These are phyloP conservation scores for Leucosticte australis DNA, from an alignment of 2,113 vertebrate species.

Conservation along the genomic window DNA sequence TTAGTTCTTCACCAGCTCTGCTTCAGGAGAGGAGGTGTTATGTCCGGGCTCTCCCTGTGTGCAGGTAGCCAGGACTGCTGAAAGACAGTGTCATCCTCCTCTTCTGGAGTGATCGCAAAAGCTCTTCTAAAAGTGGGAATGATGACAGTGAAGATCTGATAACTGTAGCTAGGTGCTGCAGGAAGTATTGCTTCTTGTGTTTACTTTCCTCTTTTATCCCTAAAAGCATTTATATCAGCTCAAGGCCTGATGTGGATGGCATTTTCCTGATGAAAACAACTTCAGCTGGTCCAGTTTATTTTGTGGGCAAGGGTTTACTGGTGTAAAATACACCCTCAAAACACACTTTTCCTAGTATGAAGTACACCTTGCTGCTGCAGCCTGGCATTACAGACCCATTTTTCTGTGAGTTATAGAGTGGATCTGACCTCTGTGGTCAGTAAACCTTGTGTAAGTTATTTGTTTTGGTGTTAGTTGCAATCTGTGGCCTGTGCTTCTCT, in stretches of 20 bases:
- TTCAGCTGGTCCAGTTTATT: neutral
- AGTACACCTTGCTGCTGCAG: neutral
- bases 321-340: neutral
- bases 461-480: neutral
- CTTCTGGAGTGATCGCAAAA: neutral
- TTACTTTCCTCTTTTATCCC: neutral
- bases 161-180: neutral
- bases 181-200: neutral
- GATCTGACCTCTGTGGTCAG: neutral
- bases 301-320: neutral
- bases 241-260: neutral
- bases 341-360: neutral
- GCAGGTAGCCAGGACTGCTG: neutral
- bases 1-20: neutral
- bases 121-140: neutral
- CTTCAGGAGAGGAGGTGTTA: rapidly evolving
- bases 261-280: neutral
- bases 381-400: neutral
- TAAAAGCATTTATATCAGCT: neutral
- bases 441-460: slow-evolving; percentile 11
- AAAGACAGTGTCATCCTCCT: rapidly evolving
- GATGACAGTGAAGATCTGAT: neutral
- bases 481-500: neutral
- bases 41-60: neutral
- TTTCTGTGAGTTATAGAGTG: neutral